Evolutionary conservation across 35 echinoderm and acorn worm species (phyloP), one percentile per base, ranked within the genome.

Genomic region (Strongylocentrotus purpuratus): DNA sequence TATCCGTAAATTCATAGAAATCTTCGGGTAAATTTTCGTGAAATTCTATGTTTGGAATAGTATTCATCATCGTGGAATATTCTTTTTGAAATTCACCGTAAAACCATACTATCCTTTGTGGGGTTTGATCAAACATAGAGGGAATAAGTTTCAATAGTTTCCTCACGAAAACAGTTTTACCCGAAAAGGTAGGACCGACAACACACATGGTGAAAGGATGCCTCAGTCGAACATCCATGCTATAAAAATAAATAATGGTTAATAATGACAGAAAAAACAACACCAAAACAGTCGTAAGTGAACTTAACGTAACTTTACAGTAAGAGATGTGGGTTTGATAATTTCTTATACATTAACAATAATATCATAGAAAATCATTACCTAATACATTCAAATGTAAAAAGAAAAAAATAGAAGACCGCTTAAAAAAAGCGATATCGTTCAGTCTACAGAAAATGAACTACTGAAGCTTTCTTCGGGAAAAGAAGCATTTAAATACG

Each of bases 151-250:
- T 45, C 10, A 97, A 48, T 85, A 96, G 31, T 88, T 33, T 86
- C 9, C 88, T 61, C 2, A 96, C 61, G 14, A 59, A 97, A 18
- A 91, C 14, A 13, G 97, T 97, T 93, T 97, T 97, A 11, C 97
- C 97, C 31, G 94, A 78, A 28, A 88, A 92, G 5, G 96, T 94
- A 7, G 70, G 92, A 92, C 96, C 97, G 4, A 86, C 96, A 7
- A 98, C 85, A n/a, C 94, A 48, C 95, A 65, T 95, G 9, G 94
- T 96, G 33, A 95, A 94, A 6, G 94, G 95, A 87, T 97, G 94
- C 90, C 91, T 88, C 25, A 96, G 15, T 46, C 94, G 33, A 6
- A 70, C 35, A 85, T 90, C 93, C 96, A 96, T 96, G 52, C 2
- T 33, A 85, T n/a, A 0, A 31, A 33, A 11, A 95, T 55, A 11